Evolutionary conservation across 2,113 vertebrate genomes (phyloP), one percentile per base, ranked within the genome.

Genomic region (Caloenas nicobarica): DNA sequence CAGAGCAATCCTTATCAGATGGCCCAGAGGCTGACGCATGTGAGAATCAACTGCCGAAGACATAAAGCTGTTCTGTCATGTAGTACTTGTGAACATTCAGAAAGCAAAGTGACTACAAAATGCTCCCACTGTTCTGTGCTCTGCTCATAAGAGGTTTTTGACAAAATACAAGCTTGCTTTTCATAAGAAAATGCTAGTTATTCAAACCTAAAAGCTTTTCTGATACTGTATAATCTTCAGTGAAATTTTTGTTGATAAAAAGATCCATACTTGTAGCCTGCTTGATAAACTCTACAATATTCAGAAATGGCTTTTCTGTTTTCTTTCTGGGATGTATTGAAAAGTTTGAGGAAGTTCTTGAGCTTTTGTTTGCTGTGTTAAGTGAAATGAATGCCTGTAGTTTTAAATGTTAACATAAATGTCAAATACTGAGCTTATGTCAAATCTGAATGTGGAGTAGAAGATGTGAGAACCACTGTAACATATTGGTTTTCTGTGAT

Each of bases 1-100:
- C 48, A 80, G 64, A 92, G 22, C 72, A 91, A 1, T 31, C 34
- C 76, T 94, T 96, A 88, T 93, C 95, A 93, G 90, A 86, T 95
- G 74, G 46, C 57, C 88, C 70, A 89, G 57, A 89, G 72, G 61
- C 61, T 92, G 72, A n/a, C 81, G 51, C 86, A 53, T 34, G 42
- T 86, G 88, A 94, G 68, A 91, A 91, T 88, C 74, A 64, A 24
- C 54, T 81, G 71, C 71, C 10, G 24, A 64, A 86, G 71, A 81
- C 88, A 46, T 38, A 70, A 61, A 91, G 58, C 42, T 82, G 34
- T 76, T 88, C 73, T 86, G 74, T 80, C 74, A 31, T 57, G 31
- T 73, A 58, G 54, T 19, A 26, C 53, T 66, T 66, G 24, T 2
- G 7, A 90, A 65, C 22, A 25, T 64, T 54, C 61, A 64, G 36